Conservation (phyloP, 37 sponge, comb jelly and placozoan genomes). For the Halisarca cf. caerulea region DNA sequence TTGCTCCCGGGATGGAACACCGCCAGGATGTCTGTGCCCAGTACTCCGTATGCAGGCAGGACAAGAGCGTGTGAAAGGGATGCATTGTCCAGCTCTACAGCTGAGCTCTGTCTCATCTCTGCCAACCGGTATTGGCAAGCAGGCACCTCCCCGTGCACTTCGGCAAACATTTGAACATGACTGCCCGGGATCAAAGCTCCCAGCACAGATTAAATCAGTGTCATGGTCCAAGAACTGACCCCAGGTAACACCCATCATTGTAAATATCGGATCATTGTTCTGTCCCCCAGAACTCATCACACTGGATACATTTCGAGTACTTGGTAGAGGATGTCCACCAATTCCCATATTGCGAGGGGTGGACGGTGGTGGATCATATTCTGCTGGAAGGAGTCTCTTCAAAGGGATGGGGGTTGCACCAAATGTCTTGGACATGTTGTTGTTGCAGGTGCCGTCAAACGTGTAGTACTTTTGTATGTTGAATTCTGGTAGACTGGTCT, state of each 20-base stretch:
- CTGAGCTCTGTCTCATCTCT: constrained; percentile 43
- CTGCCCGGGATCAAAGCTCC: background rate
- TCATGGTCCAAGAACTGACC: constrained; percentile 88
- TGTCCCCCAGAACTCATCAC: background rate
- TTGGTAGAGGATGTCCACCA: background rate
- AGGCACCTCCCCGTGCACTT: constrained; percentile 20
- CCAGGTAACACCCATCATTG: constrained; percentile 80
- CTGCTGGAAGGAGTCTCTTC: constrained; percentile 37
- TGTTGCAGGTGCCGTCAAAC: constrained; percentile 91
- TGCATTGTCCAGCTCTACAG: constrained; percentile 42
- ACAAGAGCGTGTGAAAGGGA: constrained; percentile 59
- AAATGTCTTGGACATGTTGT: constrained; percentile 47
- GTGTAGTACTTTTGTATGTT: constrained; percentile 47
- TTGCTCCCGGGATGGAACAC: constrained; percentile 59
- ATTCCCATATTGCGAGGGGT: background rate
- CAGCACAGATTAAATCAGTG: constrained; percentile 46
- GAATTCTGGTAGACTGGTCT: background rate
- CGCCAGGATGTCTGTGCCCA: no score
- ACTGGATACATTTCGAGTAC: constrained; percentile 1
- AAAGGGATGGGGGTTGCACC: constrained; percentile 50
- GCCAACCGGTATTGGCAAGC: constrained; percentile 70
- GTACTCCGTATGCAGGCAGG: constrained; percentile 39
- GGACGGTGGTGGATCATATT: constrained; percentile 31
- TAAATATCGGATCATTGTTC: constrained; percentile 4
- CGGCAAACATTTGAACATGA: background rate